These are phyloP conservation scores for Xanthorhoe designata DNA, from an alignment of 2,888 invertebrate species.

Conservation along the genomic window DNA sequence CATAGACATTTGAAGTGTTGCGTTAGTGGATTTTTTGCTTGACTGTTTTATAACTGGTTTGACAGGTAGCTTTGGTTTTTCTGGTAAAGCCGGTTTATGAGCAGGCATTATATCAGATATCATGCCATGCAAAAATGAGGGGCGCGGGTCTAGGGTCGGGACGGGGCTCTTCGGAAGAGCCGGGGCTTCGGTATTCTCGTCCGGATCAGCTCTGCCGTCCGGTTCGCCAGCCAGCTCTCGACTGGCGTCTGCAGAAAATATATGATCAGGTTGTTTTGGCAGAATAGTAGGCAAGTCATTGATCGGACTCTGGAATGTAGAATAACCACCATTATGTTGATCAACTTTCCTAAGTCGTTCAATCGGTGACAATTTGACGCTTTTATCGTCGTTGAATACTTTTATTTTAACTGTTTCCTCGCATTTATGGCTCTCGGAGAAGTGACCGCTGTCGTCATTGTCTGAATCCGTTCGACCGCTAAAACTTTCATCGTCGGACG, in stretches of 20 bases:
- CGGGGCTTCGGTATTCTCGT: slow-evolving; percentile 88
- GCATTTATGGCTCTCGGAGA: slow-evolving; percentile 78
- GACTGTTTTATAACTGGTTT: slow-evolving; percentile 85
- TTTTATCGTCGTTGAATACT: slow-evolving; percentile 81
- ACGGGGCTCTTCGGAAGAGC: slow-evolving; percentile 89
- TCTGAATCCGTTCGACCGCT: slow-evolving; percentile 86
- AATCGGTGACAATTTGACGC: slow-evolving; percentile 75
- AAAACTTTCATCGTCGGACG: slow-evolving; percentile 82
- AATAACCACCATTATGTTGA: slow-evolving; percentile 74
- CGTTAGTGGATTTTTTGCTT: slow-evolving; percentile 67
- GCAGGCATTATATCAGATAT: slow-evolving; percentile 78
- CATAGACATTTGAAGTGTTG: slow-evolving; percentile 79
- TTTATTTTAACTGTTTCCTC: slow-evolving; percentile 83
- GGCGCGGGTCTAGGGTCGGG: slow-evolving; percentile 85
- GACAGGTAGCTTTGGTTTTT: slow-evolving; percentile 88
- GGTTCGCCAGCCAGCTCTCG: slow-evolving; percentile 94
- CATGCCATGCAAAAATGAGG: slow-evolving; percentile 90
- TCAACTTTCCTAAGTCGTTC: slow-evolving; percentile 77
- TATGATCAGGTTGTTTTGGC: slow-evolving; percentile 71
- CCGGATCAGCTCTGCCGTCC: slow-evolving; percentile 94
- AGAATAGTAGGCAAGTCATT: slow-evolving; percentile 80
- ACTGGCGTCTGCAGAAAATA: slow-evolving; percentile 87
- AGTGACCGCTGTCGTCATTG: slow-evolving; percentile 84
- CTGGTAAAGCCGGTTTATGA: slow-evolving; percentile 88
- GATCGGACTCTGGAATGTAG: slow-evolving; percentile 80